A percentile compares a stretch with the other conserved stretches of the same genome.
Evolutionary conservation across 1,140 invertebrate species (phyloP).

Genomic region (Penaeus japonicus): DNA sequence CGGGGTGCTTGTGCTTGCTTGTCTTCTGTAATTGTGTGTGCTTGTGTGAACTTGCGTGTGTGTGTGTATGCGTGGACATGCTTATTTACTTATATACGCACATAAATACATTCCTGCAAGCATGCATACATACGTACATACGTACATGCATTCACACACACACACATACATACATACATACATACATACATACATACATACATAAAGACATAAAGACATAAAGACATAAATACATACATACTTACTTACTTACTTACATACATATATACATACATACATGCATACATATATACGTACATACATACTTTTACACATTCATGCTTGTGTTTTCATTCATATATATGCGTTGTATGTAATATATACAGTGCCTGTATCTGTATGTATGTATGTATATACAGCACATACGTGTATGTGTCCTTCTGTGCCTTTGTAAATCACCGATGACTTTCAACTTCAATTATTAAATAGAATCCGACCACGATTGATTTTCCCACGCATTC

Average conservation of each 20-base stretch:
- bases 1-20: too few relatives aligned
- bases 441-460: too few relatives aligned
- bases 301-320: not conserved
- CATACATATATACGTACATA: not conserved
- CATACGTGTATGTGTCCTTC: too few relatives aligned
- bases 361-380: too few relatives aligned
- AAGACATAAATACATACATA: not conserved
- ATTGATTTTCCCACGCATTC: too few relatives aligned
- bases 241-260: not conserved
- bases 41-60: too few relatives aligned
- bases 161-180: not conserved
- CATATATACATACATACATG: not conserved
- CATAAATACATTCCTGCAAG: not conserved
- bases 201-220: not conserved
- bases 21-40: too few relatives aligned
- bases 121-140: not conserved
- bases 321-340: not conserved
- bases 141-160: not conserved
- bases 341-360: too few relatives aligned
- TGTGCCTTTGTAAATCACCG: too few relatives aligned
- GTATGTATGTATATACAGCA: too few relatives aligned
- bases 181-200: not conserved
- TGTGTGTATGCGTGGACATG: too few relatives aligned
- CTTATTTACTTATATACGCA: not conserved
- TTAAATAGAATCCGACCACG: too few relatives aligned